Conservation (phyloP, 2,797 vertebrate species). For the Gymnoscopelus braueri region DNA sequence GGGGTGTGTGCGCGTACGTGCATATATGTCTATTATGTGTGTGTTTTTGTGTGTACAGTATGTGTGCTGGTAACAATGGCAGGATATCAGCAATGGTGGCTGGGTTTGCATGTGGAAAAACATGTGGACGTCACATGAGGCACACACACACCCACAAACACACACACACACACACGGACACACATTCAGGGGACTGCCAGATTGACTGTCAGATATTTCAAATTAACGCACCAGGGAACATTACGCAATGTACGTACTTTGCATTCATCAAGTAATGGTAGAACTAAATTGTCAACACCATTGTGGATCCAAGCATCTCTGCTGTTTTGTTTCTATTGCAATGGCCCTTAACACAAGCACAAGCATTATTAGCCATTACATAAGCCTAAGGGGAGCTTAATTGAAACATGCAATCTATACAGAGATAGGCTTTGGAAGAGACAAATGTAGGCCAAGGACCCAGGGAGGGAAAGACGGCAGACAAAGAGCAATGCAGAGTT, state of each 20-base stretch:
- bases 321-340: slow-evolving; percentile 8
- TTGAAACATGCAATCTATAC: background rate
- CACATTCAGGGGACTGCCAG: background rate
- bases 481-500: slow-evolving; percentile 49
- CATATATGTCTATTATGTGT: background rate
- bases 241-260: background rate
- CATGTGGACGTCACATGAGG: slow-evolving; percentile 49
- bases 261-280: slow-evolving; percentile 5
- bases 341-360: slow-evolving; percentile 19
- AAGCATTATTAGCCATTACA: slow-evolving; percentile 13
- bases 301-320: background rate
- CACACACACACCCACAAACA: slow-evolving; percentile 30
- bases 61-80: slow-evolving; percentile 68
- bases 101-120: slow-evolving; percentile 61
- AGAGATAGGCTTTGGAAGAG: slow-evolving; percentile 5
- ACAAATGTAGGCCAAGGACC: slow-evolving; percentile 42
- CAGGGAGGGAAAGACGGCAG: slow-evolving; percentile 32
- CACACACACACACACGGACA: background rate
- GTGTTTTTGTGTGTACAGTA: slow-evolving; percentile 8
- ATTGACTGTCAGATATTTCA: slow-evolving; percentile 28
- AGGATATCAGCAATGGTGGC: slow-evolving; percentile 67
- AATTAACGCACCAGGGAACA: no score
- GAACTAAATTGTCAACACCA: background rate
- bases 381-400: slow-evolving; percentile 9
- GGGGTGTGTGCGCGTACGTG: slow-evolving; percentile 25